Evolutionary conservation across 2,888 invertebrate genomes (phyloP), one percentile per base, ranked within the genome.

Genomic region (Choristoneura rosaceana): DNA sequence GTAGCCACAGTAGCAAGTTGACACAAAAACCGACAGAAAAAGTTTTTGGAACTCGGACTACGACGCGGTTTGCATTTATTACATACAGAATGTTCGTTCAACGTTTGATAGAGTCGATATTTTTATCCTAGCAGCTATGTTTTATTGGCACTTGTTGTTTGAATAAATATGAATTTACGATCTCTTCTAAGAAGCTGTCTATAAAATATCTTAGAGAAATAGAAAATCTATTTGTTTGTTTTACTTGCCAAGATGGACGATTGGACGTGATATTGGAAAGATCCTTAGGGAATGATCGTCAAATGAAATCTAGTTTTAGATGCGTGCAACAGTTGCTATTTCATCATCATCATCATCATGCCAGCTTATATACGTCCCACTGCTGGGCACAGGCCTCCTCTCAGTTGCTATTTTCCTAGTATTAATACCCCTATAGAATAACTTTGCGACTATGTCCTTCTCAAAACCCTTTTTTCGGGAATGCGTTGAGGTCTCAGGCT

Each of bases 181-280:
- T 68, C 38, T 38, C 60, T 68, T 68, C 68, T 15, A 4, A 47
- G 59, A 68, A 68, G 9, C 50, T 34, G 63, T 64, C 47, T 50
- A 64, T 64, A 52, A 52, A 52, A 64, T 64, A 34, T 34, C 33
- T 50, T 45, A 12, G 25, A 62, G 45, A 64, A 50, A 47, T 50
- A 50, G 15, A n/a, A 33, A 63, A 14, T 33, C 45, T 1, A 33
- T 45, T 47, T 62, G 17, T 63, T 63, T 14, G 12, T 63, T 47
- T 63, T n/a, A 25, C 17, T 63, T 25, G 15, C 33, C 33, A 33
- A 47, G 63, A 55, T 55, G 2, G 25, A 12, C 25, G 50, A 45
- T 25, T 55, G 2, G 25, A 12, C 25, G 50, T 17, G 50, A 3
- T 52, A 15, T 8, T 3, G 9, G 4, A 10, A 43, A 43, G 12